Evolutionary conservation across 92 coral and sea anemone genomes (phyloP).

Genomic region (Chrysogorgia sp.): DNA sequence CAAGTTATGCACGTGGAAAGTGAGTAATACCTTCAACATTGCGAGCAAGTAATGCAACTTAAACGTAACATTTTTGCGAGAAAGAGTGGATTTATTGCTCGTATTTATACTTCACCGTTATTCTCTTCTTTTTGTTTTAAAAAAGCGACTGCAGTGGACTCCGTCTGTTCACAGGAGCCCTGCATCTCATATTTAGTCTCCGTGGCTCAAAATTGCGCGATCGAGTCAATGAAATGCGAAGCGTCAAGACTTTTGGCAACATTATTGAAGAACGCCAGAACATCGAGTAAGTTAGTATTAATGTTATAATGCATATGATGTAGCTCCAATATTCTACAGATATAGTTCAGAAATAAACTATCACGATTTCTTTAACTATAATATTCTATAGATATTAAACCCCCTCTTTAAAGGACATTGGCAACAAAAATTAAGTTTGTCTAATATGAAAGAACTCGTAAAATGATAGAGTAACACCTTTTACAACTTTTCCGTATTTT

Average conservation of each 20-base stretch:
- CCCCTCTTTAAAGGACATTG: too few species aligned
- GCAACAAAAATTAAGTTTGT: too few species aligned
- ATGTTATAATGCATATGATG: neutral
- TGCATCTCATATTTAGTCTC: conserved; percentile 59
- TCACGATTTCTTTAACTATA: neutral
- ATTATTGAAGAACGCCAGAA: conserved; percentile 74
- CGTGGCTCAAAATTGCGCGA: conserved; percentile 77
- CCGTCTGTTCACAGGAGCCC: conserved; percentile 15
- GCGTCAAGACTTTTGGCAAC: conserved; percentile 82
- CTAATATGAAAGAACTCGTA: too few species aligned
- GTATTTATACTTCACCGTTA: neutral
- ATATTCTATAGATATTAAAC: too few species aligned
- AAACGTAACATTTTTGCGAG: neutral
- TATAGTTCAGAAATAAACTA: neutral
- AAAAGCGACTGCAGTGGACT: conserved; percentile 31
- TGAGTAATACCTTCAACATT: too few species aligned
- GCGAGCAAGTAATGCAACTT: neutral
- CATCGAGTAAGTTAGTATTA: conserved; percentile 64
- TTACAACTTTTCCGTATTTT: too few species aligned
- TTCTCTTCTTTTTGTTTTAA: neutral
- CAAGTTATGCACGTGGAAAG: too few species aligned
- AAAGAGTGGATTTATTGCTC: neutral
- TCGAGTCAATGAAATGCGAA: conserved; percentile 83
- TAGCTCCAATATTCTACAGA: neutral
- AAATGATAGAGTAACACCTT: too few species aligned